Base-by-base conservation (phyloP, 2,113 vertebrate species). In the Pseudopodoces humilis region DNA sequence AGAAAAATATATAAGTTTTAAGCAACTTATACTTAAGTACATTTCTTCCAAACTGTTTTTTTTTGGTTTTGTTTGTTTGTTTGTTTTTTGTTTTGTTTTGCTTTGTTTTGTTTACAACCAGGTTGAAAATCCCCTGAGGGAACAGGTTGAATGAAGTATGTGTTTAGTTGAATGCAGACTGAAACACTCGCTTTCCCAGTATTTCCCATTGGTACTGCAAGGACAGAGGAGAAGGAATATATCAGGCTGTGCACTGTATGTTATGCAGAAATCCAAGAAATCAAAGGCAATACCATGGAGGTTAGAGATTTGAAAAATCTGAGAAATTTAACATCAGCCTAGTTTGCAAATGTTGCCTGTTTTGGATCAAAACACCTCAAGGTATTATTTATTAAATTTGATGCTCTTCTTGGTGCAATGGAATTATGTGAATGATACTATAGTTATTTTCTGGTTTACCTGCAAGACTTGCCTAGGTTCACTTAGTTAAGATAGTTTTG, bases 201-300 rank as follows among this genome's bases (percentile, higher is more conserved):
- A 78, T 92, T 92, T 96, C 56, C 52, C 33, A 27, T 41, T 46
- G 52, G 64, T 75, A 72, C 24, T 74, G 47, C 35, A 84, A 81
- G 24, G 55, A 83, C 31, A 95, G 39, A 94, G 23, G 39, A 88
- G 63, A 11, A 89, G 72, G 35, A 84, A 59, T 71, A 23, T 14
- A 70, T 47, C 30, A 81, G 25, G 6, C 15, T 74, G 19, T 58
- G 30, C 14, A 41, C 41, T 60, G 43, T 72, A 69, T 16, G 6
- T 74, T 33, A 81, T 53, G 39, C 17, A 79, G 44, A 85, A 94
- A 64, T 64, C 25, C 39, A 71, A 52, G 30, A 64, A 23, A 59
- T 68, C 56, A 2, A 16, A 63, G 9, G 39, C 15, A 67, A 67
- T 71, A 10, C 9, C 68, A 33, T n/a, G 22, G 46, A 81, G 23